Conservation (phyloP, 2,113 vertebrate genomes). For the Tyto alba region DNA sequence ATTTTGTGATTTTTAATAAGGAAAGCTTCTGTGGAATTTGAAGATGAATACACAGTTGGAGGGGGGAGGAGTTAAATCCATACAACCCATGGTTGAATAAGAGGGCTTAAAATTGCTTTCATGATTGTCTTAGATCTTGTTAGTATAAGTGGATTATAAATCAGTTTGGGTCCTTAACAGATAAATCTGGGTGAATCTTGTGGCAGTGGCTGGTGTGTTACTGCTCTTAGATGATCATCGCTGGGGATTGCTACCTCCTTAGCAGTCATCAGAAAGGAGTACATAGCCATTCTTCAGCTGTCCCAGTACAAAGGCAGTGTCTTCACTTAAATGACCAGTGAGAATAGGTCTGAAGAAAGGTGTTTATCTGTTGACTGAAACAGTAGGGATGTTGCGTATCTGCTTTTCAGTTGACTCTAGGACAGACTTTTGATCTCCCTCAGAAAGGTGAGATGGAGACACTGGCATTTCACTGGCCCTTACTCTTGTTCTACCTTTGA, state of each 20-base stretch:
- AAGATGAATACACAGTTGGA: background rate
- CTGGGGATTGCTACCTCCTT: background rate
- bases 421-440: background rate
- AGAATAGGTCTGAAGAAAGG: background rate
- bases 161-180: background rate
- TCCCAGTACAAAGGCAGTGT: background rate
- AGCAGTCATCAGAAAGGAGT: background rate
- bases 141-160: background rate
- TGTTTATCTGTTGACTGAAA: background rate
- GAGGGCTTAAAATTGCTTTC: background rate
- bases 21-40: background rate
- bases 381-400: background rate
- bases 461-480: background rate
- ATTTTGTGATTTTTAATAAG: background rate
- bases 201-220: background rate
- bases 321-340: background rate
- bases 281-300: background rate
- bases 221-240: background rate
- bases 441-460: background rate
- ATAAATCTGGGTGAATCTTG: background rate
- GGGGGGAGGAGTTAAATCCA: background rate
- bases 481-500: background rate
- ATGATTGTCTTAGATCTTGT: background rate
- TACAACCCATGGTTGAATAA: background rate
- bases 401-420: background rate